phyloP scores from a whole-genome alignment of 2,888 invertebrate species.

The Rhodophaea formosa region DNA sequence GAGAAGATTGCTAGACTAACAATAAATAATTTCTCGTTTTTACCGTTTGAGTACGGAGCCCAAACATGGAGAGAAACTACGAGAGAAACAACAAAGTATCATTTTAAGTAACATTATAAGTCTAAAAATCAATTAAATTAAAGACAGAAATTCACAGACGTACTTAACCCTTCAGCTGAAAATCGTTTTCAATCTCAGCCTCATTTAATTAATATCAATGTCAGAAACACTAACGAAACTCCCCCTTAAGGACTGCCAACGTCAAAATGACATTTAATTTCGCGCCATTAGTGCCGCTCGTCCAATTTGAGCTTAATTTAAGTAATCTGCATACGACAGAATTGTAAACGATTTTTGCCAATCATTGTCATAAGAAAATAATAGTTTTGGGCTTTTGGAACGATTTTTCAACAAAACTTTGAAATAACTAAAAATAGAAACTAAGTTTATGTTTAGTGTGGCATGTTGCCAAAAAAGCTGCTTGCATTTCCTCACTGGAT shows the following conservation, averaged over 20 bases:
- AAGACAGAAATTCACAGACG: background rate
- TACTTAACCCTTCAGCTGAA: background rate
- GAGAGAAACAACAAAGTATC: no score
- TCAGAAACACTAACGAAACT: conserved; percentile 13
- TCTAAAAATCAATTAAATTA: background rate
- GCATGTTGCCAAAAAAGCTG: no score
- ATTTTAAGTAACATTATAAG: no score
- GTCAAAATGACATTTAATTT: conserved; percentile 28
- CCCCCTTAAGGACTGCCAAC: conserved; percentile 22
- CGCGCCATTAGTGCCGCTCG: conserved; percentile 23
- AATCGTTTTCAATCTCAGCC: background rate
- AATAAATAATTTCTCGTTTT: no score
- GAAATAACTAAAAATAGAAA: no score
- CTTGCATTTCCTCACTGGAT: no score
- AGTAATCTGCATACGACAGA: conserved; percentile 22
- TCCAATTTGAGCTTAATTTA: conserved; percentile 25
- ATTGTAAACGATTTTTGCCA: background rate
- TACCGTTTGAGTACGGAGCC: no score
- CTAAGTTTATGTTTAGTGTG: no score
- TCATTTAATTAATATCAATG: conserved; percentile 9
- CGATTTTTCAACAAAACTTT: no score
- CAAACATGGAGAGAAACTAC: no score
- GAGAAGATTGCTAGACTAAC: no score
- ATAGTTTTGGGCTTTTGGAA: background rate
- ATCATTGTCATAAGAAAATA: background rate